Evolutionary conservation across 1,140 invertebrate genomes (phyloP).

Genomic region (Oreohelix idahoensis): DNA sequence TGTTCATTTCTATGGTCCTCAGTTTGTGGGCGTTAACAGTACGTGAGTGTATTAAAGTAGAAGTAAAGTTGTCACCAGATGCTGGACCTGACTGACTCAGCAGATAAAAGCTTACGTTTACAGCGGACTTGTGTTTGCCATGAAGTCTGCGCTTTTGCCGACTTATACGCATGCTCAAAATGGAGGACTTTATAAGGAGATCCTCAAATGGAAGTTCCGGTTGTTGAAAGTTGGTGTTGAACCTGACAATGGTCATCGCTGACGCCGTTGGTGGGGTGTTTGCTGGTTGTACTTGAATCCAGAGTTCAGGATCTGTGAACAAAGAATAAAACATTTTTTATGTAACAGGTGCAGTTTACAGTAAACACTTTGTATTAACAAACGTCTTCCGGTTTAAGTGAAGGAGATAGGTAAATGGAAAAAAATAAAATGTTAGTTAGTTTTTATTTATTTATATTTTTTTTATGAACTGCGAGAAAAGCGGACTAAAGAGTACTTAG

Average conservation of each 20-base stretch:
- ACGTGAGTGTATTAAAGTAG: background rate
- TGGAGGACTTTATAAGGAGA: conserved; percentile 13
- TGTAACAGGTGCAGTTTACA: too few species aligned
- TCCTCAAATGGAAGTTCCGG: conserved; percentile 7
- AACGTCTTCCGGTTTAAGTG: too few species aligned
- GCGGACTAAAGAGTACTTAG: too few species aligned
- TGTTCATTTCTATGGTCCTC: background rate
- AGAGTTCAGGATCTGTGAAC: background rate
- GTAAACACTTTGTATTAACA: too few species aligned
- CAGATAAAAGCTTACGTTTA: conserved; percentile 10
- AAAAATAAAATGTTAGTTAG: too few species aligned
- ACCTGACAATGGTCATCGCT: background rate
- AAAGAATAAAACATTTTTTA: background rate
- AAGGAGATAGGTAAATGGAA: too few species aligned
- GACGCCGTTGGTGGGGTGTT: background rate
- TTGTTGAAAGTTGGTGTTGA: conserved; percentile 3
- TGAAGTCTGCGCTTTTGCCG: background rate
- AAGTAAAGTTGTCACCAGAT: background rate
- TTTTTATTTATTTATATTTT: too few species aligned
- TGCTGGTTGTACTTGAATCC: background rate
- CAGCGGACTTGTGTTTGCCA: background rate
- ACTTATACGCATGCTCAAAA: conserved; percentile 18
- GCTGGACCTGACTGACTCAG: background rate
- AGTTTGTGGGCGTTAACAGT: background rate
- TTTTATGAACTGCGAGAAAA: too few species aligned